phyloP scores from a whole-genome alignment of 2,113 vertebrate genomes.

The Sisor rabdophorus region DNA sequence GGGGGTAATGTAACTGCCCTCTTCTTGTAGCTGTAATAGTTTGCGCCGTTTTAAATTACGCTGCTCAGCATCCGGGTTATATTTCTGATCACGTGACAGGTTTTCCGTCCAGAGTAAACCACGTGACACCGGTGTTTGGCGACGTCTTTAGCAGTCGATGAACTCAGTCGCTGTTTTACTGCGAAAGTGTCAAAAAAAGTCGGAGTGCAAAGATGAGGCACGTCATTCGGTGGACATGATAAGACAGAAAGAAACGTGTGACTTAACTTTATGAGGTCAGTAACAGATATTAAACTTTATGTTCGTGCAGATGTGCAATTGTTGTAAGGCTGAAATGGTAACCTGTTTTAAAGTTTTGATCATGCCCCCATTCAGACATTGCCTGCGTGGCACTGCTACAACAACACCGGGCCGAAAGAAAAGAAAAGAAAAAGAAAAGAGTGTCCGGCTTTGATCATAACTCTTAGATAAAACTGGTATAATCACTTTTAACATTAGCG shows the following conservation, averaged over 20 bases:
- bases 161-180: not conserved
- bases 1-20: not conserved
- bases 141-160: not conserved
- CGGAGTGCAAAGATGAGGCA: not conserved
- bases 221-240: not conserved
- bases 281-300: not conserved
- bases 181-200: too few relatives aligned
- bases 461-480: too few relatives aligned
- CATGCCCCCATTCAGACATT: conserved; percentile 19
- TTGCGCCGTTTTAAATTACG: not conserved
- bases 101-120: not conserved
- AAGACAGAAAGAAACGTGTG: not conserved
- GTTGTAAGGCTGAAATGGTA: not conserved
- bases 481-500: too few relatives aligned
- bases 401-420: not conserved
- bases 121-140: conserved; percentile 3
- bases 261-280: conserved; percentile 12
- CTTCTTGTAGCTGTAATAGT: not conserved
- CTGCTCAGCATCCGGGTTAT: not conserved
- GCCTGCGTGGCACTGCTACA: not conserved
- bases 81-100: not conserved
- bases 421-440: not conserved
- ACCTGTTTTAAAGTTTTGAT: conserved; percentile 6
- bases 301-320: not conserved
- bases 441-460: not conserved